A percentile compares a stretch with the other conserved stretches of the same genome.
phyloP scores from a whole-genome alignment of 1,140 invertebrate genomes.

The Brachionus rubens region DNA sequence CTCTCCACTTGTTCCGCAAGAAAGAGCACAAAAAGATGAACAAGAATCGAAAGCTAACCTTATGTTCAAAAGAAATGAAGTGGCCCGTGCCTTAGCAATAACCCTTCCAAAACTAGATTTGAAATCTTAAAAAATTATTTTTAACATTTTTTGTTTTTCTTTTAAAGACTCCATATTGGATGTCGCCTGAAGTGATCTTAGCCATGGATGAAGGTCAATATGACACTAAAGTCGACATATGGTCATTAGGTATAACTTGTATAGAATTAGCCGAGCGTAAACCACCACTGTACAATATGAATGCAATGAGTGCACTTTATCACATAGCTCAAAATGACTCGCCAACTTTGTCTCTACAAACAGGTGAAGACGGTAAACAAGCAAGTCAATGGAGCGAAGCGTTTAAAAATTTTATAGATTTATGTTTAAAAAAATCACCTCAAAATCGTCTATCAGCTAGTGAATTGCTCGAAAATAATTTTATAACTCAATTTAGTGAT shows the following conservation, averaged over 20 bases:
- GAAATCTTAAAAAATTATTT: conserved; percentile 76
- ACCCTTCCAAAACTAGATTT: too few relatives aligned
- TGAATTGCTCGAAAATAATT: conserved; percentile 9
- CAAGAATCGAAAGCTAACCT: too few relatives aligned
- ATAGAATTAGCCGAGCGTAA: conserved; percentile 97
- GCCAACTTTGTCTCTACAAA: conserved; percentile 89
- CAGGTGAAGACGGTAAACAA: not conserved
- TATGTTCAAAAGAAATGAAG: too few relatives aligned
- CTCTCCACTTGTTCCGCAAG: too few relatives aligned
- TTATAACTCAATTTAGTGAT: conserved; percentile 13
- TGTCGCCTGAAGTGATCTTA: conserved; percentile 80
- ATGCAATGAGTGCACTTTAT: conserved; percentile 99
- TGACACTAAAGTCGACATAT: conserved; percentile 90
- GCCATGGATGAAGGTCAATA: conserved; percentile 99
- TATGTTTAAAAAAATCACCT: conserved; percentile 92
- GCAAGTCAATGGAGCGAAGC: conserved; percentile 67
- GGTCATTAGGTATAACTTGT: conserved; percentile 90
- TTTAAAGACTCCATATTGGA: conserved; percentile 83
- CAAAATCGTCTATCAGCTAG: conserved; percentile 66
- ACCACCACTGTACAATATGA: conserved; percentile 99
- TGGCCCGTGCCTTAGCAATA: too few relatives aligned
- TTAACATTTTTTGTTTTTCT: conserved; percentile 68
- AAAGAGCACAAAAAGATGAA: too few relatives aligned
- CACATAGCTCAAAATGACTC: conserved; percentile 90
- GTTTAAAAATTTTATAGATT: conserved; percentile 90